Evolutionary conservation across 2,888 invertebrate species (phyloP).

Genomic region (Clepsis dumicolana): DNA sequence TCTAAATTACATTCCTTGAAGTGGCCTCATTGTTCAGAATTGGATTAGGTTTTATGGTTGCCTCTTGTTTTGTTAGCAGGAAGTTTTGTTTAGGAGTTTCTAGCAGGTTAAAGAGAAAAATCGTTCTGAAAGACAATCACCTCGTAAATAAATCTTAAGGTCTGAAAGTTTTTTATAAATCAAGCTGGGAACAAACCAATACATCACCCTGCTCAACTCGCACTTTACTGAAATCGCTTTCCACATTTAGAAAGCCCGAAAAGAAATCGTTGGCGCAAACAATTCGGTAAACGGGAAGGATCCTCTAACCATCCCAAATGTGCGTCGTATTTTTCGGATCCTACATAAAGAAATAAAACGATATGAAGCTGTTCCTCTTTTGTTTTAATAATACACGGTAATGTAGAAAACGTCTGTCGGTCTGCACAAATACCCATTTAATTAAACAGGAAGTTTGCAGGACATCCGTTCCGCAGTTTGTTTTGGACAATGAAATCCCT

Average conservation of each 20-base stretch:
- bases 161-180: not conserved
- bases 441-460: constrained; percentile 71
- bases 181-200: not conserved
- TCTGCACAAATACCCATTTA: constrained; percentile 66
- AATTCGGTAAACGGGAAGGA: constrained; percentile 26
- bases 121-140: not conserved
- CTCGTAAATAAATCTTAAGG: not conserved
- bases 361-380: constrained; percentile 55
- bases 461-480: constrained; percentile 61
- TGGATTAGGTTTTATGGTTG: constrained; percentile 15
- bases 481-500: constrained; percentile 64
- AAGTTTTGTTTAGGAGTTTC: not conserved
- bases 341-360: constrained; percentile 49
- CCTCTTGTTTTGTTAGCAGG: constrained; percentile 5
- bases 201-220: not conserved
- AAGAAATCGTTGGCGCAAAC: constrained; percentile 32
- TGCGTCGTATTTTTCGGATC: constrained; percentile 36
- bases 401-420: constrained; percentile 59
- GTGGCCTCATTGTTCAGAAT: constrained; percentile 24
- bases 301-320: constrained; percentile 33
- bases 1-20: constrained; percentile 36
- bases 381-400: constrained; percentile 56
- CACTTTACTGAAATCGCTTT: constrained; percentile 27
- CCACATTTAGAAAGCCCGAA: constrained; percentile 27
- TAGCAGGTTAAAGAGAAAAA: not conserved